Evolutionary conservation across 1,140 invertebrate species (phyloP), one percentile per base, ranked within the genome.

Genomic region (Cydia pomonella): DNA sequence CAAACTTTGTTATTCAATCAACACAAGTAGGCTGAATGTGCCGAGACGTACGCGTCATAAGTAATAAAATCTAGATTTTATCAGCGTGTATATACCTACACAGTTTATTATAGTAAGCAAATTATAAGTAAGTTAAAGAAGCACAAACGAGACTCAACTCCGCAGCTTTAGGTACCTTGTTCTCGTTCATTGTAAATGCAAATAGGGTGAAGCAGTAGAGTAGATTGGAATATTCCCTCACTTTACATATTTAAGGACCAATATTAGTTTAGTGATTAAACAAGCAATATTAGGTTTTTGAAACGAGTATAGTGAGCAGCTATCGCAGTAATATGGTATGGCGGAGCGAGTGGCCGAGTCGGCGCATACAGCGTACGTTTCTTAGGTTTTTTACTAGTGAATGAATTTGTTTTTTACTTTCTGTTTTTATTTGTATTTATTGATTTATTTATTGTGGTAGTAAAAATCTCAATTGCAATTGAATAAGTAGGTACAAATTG

Each of bases 121-220:
- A 53, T 7, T 18, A 53, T 53, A 53, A n/a, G 10, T 44, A 44
- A 44, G 41, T 44, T 44, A 44, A 44, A 44, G 41, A 44, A 44
- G 41, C 41, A 44, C 41, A 18, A n/a, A 59, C 18, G 21, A 59
- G 18, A 23, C 7, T 18, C 21, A 9, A n/a, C 6, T 50, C 4
- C 16, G 47, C 16, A 13, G 53, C 21, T 59, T 59, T 23, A n/a
- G n/a, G n/a, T n/a, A 23, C 53, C 53, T 59, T 59, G 53, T 59
- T 59, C 53, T 59, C 53, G 53, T 59, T 59, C 7, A 59, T 18
- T 59, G 53, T 59, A 59, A 59, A 59, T 59, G 53, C 21, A 23
- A 59, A 59, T 59, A n/a, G 6, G 18, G 50, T 18, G 18, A 59
- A 59, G 50, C 18, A 18, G 18, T 59, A 59, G 50, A 18, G 3